phyloP scores from a whole-genome alignment of 2,797 vertebrate species.

The Sebastes goodei region DNA sequence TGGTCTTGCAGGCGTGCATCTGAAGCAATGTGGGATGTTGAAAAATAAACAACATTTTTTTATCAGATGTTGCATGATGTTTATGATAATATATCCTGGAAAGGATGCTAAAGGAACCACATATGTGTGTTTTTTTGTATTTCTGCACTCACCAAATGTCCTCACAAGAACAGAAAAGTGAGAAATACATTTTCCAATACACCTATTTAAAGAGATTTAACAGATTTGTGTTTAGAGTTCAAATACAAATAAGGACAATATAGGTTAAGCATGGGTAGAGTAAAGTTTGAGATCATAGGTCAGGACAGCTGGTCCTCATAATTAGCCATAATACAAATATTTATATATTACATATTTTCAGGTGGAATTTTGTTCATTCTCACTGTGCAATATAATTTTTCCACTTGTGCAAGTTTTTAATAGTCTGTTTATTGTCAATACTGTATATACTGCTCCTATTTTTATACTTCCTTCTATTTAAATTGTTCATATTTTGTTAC shows the following conservation, averaged over 20 bases:
- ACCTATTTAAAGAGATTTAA: neutral
- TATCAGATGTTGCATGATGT: neutral
- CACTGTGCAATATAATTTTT: too few species aligned
- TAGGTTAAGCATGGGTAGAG: neutral
- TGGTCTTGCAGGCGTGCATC: neutral
- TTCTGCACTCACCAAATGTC: neutral
- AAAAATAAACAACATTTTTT: too few species aligned
- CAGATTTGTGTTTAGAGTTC: neutral
- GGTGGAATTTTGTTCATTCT: too few species aligned
- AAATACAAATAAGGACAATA: neutral
- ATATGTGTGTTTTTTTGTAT: too few species aligned
- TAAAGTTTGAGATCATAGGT: neutral
- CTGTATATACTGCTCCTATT: too few species aligned
- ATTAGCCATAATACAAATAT: neutral
- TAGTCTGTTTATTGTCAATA: too few species aligned
- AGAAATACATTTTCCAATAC: neutral
- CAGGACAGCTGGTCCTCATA: neutral
- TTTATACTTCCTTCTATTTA: too few species aligned
- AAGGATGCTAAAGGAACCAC: neutral
- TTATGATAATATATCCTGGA: neutral
- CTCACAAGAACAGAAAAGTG: neutral
- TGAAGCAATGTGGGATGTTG: neutral
- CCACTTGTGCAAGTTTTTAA: too few species aligned
- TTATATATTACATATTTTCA: neutral
- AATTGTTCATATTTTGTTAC: too few species aligned